Percentiles rank a stretch among this genome's conserved stretches.
These are phyloP conservation scores for Cyprinodon variegatus DNA, from an alignment of 2,113 vertebrate genomes.

Conservation along the genomic window DNA sequence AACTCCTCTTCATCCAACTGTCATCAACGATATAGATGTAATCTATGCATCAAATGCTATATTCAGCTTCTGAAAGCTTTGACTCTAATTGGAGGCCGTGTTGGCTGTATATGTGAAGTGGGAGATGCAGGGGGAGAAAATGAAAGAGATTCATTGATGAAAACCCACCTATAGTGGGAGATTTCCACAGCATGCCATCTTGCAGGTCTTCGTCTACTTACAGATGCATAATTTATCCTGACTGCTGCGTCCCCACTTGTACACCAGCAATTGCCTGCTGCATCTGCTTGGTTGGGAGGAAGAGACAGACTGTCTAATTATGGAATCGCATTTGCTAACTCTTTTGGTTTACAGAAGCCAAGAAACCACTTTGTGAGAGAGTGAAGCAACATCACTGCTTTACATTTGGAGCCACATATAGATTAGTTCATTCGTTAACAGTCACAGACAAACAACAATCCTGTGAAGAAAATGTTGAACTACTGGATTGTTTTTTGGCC, in stretches of 20 bases:
- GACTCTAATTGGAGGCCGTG: slow-evolving; percentile 68
- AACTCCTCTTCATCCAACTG: slow-evolving; percentile 23
- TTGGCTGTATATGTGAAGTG: slow-evolving; percentile 45
- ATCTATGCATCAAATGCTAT: slow-evolving; percentile 58
- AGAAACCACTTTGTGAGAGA: slow-evolving; percentile 29
- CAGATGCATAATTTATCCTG: slow-evolving; percentile 61
- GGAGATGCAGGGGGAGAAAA: slow-evolving; percentile 47
- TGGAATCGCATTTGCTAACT: slow-evolving; percentile 23
- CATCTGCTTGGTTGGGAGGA: slow-evolving; percentile 50
- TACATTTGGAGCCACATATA: slow-evolving; percentile 33
- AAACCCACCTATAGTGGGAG: slow-evolving; percentile 58
- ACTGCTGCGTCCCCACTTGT: slow-evolving; percentile 13
- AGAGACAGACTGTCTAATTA: slow-evolving; percentile 54
- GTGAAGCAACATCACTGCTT: slow-evolving; percentile 28
- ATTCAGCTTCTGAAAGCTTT: slow-evolving; percentile 16
- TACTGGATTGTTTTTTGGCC: too few species aligned
- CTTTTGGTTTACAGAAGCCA: slow-evolving; percentile 14
- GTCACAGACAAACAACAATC: background rate
- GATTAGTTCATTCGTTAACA: background rate
- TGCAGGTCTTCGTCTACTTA: slow-evolving; percentile 28
- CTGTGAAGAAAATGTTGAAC: too few species aligned
- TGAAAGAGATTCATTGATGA: slow-evolving; percentile 78
- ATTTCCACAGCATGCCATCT: slow-evolving; percentile 46
- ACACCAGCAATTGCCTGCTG: slow-evolving; percentile 29
- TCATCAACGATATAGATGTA: slow-evolving; percentile 23